Percentiles rank a stretch among this genome's conserved stretches.
phyloP scores from a whole-genome alignment of 2,888 invertebrate genomes.

The Zygothrica quintamaculata region DNA sequence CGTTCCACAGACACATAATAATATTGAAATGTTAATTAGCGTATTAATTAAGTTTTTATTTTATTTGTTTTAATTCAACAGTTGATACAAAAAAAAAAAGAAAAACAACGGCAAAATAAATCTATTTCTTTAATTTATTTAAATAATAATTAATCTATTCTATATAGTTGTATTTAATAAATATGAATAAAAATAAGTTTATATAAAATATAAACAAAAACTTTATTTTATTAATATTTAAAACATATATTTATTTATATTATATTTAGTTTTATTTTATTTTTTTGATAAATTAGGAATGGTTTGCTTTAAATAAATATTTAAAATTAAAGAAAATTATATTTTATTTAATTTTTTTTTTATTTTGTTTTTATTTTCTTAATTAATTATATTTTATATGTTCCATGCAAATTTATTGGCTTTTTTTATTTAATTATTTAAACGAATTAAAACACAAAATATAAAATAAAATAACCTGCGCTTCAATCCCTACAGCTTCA shows the following conservation, averaged over 20 bases:
- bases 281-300: too few relatives aligned
- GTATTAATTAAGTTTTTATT: slow-evolving; percentile 72
- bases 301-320: too few relatives aligned
- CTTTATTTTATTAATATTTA: too few relatives aligned
- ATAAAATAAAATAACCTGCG: slow-evolving; percentile 29
- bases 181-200: too few relatives aligned
- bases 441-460: slow-evolving; percentile 49
- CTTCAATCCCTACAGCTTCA: slow-evolving; percentile 57
- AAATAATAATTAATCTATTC: too few relatives aligned
- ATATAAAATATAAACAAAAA: too few relatives aligned
- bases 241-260: too few relatives aligned
- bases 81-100: slow-evolving; percentile 32
- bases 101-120: slow-evolving; percentile 15
- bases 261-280: too few relatives aligned
- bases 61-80: slow-evolving; percentile 42
- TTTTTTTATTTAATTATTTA: slow-evolving; percentile 64
- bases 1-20: slow-evolving; percentile 66
- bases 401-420: slow-evolving; percentile 36
- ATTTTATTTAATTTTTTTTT: slow-evolving; percentile 71
- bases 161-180: too few relatives aligned
- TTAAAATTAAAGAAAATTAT: too few relatives aligned
- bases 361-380: slow-evolving; percentile 43
- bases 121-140: too few relatives aligned
- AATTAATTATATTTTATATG: neutral
- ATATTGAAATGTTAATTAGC: slow-evolving; percentile 76